These are phyloP conservation scores for Seriola quinqueradiata DNA, from an alignment of 2,113 vertebrate genomes.

Conservation along the genomic window DNA sequence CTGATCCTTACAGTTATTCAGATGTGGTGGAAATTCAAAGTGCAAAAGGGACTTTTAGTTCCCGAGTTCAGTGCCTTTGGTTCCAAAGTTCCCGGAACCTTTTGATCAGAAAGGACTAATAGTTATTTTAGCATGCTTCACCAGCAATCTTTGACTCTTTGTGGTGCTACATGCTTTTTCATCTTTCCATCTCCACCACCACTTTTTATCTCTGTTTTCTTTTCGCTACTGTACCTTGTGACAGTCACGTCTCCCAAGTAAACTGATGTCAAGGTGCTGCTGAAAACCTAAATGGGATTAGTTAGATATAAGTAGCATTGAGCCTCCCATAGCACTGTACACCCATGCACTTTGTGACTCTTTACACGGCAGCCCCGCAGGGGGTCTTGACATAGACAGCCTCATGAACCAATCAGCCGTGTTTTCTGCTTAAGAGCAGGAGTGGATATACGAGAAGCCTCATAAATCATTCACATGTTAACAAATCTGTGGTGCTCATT, in stretches of 20 bases:
- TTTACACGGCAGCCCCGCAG: conserved; percentile 40
- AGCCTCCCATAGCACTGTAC: conserved; percentile 8
- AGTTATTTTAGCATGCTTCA: not conserved
- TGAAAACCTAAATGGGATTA: conserved; percentile 18
- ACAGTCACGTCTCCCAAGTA: conserved; percentile 5
- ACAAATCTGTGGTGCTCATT: conserved; percentile 82
- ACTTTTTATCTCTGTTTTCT: not conserved
- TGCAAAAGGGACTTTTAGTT: not conserved
- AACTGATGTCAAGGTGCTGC: conserved; percentile 51
- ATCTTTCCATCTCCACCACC: not conserved
- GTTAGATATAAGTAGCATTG: conserved; percentile 33
- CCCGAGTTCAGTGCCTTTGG: not conserved
- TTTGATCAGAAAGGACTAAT: not conserved
- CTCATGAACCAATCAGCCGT: conserved; percentile 49
- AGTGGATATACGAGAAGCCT: conserved; percentile 66
- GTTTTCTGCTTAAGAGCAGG: conserved; percentile 63
- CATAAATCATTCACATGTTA: conserved; percentile 77
- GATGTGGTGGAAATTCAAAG: not conserved
- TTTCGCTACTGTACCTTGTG: conserved; percentile 34
- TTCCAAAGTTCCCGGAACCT: not conserved
- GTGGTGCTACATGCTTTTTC: not conserved
- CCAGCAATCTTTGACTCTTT: not conserved
- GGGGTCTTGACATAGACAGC: conserved; percentile 40
- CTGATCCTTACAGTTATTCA: not conserved
- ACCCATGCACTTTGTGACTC: conserved; percentile 39